These are phyloP conservation scores for Vidua chalybeata DNA, from an alignment of 2,113 vertebrate species.

Conservation along the genomic window DNA sequence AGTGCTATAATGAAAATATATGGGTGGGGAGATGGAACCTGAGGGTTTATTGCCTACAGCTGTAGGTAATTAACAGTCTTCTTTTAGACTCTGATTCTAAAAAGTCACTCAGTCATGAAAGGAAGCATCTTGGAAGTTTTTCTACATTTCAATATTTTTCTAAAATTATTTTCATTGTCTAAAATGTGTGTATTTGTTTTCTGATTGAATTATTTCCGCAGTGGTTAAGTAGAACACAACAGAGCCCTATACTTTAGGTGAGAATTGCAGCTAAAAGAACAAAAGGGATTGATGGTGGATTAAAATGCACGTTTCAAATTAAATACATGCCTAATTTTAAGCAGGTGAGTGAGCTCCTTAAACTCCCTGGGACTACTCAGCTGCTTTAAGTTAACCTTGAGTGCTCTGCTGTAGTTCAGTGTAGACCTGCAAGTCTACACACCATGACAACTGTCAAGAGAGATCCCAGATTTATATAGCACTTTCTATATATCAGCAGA, in stretches of 20 bases:
- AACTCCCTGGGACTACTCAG: neutral
- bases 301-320: neutral
- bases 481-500: neutral
- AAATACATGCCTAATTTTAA: neutral
- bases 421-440: too few relatives aligned
- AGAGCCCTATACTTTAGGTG: neutral
- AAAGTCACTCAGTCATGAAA: neutral
- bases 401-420: neutral
- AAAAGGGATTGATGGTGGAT: neutral
- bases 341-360: neutral
- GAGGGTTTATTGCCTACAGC: neutral
- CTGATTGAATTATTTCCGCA: neutral
- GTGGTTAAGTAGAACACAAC: neutral
- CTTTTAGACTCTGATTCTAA: neutral
- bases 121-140: neutral
- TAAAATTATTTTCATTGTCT: rapidly evolving
- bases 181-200: neutral
- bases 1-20: neutral
- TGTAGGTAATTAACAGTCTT: neutral
- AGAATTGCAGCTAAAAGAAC: neutral
- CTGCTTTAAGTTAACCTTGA: neutral
- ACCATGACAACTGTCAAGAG: neutral
- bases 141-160: neutral
- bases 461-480: neutral
- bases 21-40: neutral